Evolutionary conservation across 2,888 invertebrate species (phyloP).

Genomic region (Latheticus oryzae): DNA sequence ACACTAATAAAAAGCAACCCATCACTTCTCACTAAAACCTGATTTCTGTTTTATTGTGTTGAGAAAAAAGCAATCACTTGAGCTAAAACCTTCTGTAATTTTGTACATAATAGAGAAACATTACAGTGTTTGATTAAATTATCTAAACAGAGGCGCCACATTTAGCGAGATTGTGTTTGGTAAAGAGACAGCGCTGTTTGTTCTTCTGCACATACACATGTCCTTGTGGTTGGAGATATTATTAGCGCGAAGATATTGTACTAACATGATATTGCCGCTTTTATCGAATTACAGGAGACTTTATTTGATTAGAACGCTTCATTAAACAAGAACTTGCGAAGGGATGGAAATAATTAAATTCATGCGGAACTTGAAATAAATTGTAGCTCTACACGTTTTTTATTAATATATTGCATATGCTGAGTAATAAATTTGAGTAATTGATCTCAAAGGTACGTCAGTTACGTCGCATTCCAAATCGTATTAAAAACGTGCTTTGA

Average conservation of each 20-base stretch:
- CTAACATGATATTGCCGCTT: conserved; percentile 37
- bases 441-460: conserved; percentile 9
- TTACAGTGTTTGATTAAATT: conserved; percentile 23
- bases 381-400: no score
- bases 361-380: neutral
- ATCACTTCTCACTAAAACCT: no score
- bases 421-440: conserved; percentile 4
- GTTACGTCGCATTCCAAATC: conserved; percentile 26
- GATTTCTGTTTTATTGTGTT: no score
- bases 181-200: conserved; percentile 17
- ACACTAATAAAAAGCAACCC: conserved; percentile 6
- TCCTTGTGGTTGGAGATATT: conserved; percentile 33
- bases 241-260: conserved; percentile 36
- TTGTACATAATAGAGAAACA: conserved; percentile 9
- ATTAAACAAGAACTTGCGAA: conserved; percentile 32
- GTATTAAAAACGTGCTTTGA: conserved; percentile 34
- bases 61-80: no score
- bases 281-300: conserved; percentile 40
- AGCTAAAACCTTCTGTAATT: no score
- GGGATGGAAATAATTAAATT: conserved; percentile 24
- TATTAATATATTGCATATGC: no score
- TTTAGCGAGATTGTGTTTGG: conserved; percentile 30
- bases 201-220: conserved; percentile 22
- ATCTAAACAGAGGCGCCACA: conserved; percentile 20
- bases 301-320: conserved; percentile 41